Conservation (phyloP, 2,888 invertebrate species). For the Athalia cordata region DNA sequence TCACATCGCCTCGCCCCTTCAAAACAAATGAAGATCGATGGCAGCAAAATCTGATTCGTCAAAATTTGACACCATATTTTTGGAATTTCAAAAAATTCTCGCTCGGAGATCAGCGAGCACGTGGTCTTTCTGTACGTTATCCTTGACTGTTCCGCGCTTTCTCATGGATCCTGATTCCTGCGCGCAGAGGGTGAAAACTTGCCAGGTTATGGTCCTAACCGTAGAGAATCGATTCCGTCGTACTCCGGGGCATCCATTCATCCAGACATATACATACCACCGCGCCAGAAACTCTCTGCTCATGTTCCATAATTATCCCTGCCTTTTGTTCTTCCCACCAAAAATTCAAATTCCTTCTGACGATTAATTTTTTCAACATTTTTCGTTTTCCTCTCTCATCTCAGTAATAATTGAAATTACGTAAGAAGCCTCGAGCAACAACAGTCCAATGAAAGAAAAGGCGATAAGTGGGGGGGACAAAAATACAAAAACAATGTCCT, state of each 20-base stretch:
- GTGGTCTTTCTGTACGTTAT: constrained; percentile 51
- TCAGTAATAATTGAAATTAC: too few relatives aligned
- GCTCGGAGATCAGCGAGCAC: constrained; percentile 50
- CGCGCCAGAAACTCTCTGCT: constrained; percentile 5
- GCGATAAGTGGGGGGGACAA: too few relatives aligned
- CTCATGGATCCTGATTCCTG: constrained; percentile 21
- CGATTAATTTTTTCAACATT: too few relatives aligned
- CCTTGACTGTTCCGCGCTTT: constrained; percentile 61
- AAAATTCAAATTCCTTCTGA: not conserved
- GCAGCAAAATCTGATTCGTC: too few relatives aligned
- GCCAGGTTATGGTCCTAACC: constrained; percentile 51
- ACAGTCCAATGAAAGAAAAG: too few relatives aligned
- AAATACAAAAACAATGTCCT: too few relatives aligned
- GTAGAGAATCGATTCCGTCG: constrained; percentile 65
- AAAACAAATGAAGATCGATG: too few relatives aligned
- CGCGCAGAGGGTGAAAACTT: constrained; percentile 61
- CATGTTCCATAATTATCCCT: constrained; percentile 30
- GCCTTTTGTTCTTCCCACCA: not conserved
- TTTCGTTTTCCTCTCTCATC: too few relatives aligned
- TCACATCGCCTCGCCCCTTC: too few relatives aligned
- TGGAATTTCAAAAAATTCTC: too few relatives aligned
- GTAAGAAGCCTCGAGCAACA: too few relatives aligned
- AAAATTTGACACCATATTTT: too few relatives aligned
- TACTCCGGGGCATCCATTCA: constrained; percentile 57
- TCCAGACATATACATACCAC: constrained; percentile 36